Evolutionary conservation across 2,888 invertebrate genomes (phyloP), one percentile per base, ranked within the genome.

Genomic region (Acrobeloides nanus): DNA sequence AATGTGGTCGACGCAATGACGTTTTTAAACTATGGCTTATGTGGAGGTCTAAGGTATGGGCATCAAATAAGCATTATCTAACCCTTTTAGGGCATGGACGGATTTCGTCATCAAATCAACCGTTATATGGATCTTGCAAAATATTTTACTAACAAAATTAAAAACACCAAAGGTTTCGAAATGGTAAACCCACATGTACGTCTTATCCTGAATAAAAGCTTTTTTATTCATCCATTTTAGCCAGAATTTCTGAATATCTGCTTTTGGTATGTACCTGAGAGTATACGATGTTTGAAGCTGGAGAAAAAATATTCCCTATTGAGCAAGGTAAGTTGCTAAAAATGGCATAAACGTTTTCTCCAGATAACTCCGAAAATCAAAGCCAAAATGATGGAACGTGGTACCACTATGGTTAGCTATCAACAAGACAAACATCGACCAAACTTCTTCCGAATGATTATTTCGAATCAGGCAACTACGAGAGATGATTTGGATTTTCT

Each of bases 1-100:
- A 97, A 78, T 97, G 97, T 75, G 97, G 97, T 0, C 83, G 97
- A 5, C 95, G 95, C 77, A 95, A 95, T 74, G 97, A 97, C 74
- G 86, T 97, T 75, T 97, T 97, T 82, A 97, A 97, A 78, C 81
- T 97, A 75, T 97, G 97, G 97, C 80, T 97, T 62, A 89, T 92
- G 79, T 97, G 97, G 95, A 83, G 93, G 63, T 87, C 92, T 18
- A 95, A 89, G 84, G 89, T 88, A 5, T 3, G 34, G n/a, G n/a
- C n/a, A n/a, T n/a, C n/a, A n/a, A n/a, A n/a, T n/a, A n/a, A n/a
- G n/a, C 23, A 25, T 12, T n/a, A 20, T 12, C 20, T 27, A 1
- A 6, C n/a, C 21, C 29, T 39, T 58, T 24, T 75, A 92, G 89
- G 93, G 93, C 1, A 87, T 87, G 44, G 84, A 84, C 21, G 95